These are phyloP conservation scores for Drosophila demipolita DNA, from an alignment of 2,888 invertebrate species.

Conservation along the genomic window DNA sequence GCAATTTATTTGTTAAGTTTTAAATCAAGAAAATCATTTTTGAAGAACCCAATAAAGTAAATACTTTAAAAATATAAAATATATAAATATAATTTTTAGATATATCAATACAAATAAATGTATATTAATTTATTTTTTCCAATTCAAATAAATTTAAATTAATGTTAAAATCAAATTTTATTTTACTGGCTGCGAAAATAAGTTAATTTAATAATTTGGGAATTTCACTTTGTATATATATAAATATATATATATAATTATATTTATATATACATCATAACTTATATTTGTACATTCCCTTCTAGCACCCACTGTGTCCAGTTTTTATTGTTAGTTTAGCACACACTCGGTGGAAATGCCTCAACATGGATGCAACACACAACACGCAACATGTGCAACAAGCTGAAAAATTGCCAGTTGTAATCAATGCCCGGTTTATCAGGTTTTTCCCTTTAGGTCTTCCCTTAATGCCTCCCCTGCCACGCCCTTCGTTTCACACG, in stretches of 20 bases:
- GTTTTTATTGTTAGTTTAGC: not conserved
- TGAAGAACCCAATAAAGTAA: not conserved
- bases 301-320: slow-evolving; percentile 1
- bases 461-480: not conserved
- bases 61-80: not conserved
- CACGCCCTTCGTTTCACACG: slow-evolving; percentile 10
- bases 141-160: not conserved
- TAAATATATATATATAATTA: not conserved
- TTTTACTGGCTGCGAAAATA: too few species aligned
- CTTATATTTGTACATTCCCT: not conserved
- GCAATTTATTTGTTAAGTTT: not conserved
- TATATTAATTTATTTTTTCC: not conserved
- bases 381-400: slow-evolving; percentile 65
- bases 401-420: slow-evolving; percentile 71
- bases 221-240: not conserved
- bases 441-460: slow-evolving; percentile 13
- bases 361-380: slow-evolving; percentile 44
- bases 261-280: too few species aligned
- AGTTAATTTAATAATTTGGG: too few species aligned
- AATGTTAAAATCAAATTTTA: not conserved
- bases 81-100: too few species aligned
- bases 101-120: too few species aligned
- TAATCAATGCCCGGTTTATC: slow-evolving; percentile 63
- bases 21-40: not conserved
- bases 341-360: slow-evolving; percentile 5